These are phyloP conservation scores for Acronicta leporina DNA, from an alignment of 2,888 invertebrate genomes.

Conservation along the genomic window DNA sequence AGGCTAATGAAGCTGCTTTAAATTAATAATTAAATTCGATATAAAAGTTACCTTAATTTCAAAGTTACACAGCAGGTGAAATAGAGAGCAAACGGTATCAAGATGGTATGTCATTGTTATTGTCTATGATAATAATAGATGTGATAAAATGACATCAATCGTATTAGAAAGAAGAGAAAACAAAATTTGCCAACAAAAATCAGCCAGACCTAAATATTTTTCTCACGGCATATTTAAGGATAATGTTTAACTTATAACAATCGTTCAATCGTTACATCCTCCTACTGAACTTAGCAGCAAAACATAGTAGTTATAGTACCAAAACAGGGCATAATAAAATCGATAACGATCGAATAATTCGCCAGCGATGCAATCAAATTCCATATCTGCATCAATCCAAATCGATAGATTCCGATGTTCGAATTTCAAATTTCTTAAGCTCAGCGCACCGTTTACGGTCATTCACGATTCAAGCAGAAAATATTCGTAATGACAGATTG, in stretches of 20 bases:
- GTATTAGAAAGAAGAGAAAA: too few species aligned
- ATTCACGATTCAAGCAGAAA: conserved; percentile 46
- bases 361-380: conserved; percentile 42
- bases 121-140: too few species aligned
- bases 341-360: conserved; percentile 34
- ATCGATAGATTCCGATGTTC: conserved; percentile 33
- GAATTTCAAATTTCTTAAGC: conserved; percentile 46
- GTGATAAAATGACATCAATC: too few species aligned
- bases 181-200: too few species aligned
- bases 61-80: too few species aligned
- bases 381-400: conserved; percentile 49
- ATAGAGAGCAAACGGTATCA: too few species aligned
- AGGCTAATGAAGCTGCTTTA: too few species aligned
- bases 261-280: conserved; percentile 22
- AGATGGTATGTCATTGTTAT: too few species aligned
- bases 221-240: conserved; percentile 22
- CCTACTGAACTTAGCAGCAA: conserved; percentile 18
- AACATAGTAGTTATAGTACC: conserved; percentile 20
- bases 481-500: conserved; percentile 48
- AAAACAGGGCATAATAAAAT: conserved; percentile 38
- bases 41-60: too few species aligned
- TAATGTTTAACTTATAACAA: not conserved
- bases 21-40: too few species aligned
- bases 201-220: not conserved
- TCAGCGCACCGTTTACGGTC: conserved; percentile 47